Conservation (phyloP, 2,888 invertebrate genomes). For the Deroplatys truncata region DNA sequence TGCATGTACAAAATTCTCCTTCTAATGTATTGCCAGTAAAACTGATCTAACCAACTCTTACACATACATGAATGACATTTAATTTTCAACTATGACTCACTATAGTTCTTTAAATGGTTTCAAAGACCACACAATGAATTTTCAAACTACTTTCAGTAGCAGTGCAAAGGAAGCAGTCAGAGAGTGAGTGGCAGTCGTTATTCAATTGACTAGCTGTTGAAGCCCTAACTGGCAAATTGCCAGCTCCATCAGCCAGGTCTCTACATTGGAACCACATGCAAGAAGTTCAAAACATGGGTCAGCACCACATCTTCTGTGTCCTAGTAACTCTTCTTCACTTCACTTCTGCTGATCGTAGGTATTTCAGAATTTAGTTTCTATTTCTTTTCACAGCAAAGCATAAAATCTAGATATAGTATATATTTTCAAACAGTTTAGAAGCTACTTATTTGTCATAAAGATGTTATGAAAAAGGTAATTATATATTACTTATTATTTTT, state of each 20-base stretch:
- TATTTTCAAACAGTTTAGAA: no score
- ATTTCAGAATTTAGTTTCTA: not conserved
- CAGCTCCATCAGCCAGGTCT: not conserved
- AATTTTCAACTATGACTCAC: no score
- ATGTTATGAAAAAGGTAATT: no score
- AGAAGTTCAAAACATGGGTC: not conserved
- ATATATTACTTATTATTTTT: no score
- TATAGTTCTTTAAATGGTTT: not conserved
- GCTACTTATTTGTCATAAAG: no score
- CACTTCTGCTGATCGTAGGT: not conserved
- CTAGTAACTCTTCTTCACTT: not conserved
- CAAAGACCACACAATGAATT: not conserved
- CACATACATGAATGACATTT: no score
- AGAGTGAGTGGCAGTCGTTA: not conserved
- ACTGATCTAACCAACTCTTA: not conserved
- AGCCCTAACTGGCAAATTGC: not conserved
- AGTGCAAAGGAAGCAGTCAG: not conserved
- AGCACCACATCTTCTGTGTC: not conserved
- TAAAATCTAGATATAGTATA: no score
- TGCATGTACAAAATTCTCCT: no score
- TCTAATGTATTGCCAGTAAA: not conserved
- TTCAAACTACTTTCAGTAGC: not conserved
- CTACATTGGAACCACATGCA: not conserved
- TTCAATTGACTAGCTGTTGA: not conserved
- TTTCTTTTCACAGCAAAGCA: no score